These are phyloP conservation scores for Brevimyrus niger DNA, from an alignment of 2,113 vertebrate species.

Conservation along the genomic window DNA sequence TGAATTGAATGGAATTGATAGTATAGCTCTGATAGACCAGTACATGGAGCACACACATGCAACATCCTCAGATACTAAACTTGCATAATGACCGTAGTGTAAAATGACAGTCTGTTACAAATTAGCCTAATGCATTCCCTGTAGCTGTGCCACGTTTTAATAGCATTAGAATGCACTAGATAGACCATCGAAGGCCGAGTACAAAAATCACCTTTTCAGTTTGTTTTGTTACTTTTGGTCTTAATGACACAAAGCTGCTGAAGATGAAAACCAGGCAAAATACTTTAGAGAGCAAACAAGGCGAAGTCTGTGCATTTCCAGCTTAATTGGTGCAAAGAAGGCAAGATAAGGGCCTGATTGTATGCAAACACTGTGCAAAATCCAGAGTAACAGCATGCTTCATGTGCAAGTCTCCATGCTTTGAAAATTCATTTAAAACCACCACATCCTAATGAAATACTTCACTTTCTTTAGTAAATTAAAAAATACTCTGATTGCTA, in stretches of 20 bases:
- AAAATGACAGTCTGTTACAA: not conserved
- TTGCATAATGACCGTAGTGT: not conserved
- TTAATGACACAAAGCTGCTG: not conserved
- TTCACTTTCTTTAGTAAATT: not conserved
- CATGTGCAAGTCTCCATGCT: not conserved
- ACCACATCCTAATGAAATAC: not conserved
- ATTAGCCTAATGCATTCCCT: not conserved
- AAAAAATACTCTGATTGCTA: not conserved
- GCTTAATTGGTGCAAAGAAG: not conserved
- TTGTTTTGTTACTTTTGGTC: not conserved
- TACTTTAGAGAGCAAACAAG: not conserved
- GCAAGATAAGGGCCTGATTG: not conserved
- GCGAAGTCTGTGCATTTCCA: not conserved
- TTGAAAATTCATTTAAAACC: not conserved
- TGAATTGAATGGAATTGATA: not conserved
- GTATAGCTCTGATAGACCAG: not conserved
- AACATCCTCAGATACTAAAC: not conserved
- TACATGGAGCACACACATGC: not conserved
- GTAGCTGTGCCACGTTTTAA: not conserved
- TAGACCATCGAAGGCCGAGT: not conserved
- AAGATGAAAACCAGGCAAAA: not conserved
- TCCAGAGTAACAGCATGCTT: not conserved
- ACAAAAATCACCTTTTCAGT: not conserved
- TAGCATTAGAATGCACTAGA: not conserved
- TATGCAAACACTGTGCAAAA: not conserved